phyloP scores from a whole-genome alignment of 1,140 invertebrate genomes.

The Linepithema humile region DNA sequence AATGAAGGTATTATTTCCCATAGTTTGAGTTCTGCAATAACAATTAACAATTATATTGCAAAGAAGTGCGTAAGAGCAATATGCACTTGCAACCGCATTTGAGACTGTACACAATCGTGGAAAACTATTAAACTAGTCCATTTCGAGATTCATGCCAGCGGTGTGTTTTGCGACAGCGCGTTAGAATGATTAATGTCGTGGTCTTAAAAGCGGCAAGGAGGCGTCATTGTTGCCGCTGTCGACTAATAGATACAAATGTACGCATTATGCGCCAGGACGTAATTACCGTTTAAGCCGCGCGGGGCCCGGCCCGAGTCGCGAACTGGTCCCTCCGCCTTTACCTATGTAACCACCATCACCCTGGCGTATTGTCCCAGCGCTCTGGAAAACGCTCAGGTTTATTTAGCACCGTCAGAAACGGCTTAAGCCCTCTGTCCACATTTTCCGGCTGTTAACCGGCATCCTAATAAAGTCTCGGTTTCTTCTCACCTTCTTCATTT shows the following conservation, averaged over 20 bases:
- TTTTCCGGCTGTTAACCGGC: conserved; percentile 8
- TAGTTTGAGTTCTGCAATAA: no score
- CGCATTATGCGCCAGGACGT: conserved; percentile 57
- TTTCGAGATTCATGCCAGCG: conserved; percentile 24
- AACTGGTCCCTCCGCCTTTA: neutral
- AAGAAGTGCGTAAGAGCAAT: no score
- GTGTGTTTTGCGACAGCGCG: conserved; percentile 11
- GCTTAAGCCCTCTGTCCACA: conserved; percentile 21
- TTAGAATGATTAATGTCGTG: conserved; percentile 62
- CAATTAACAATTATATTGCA: no score
- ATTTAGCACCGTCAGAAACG: conserved; percentile 9
- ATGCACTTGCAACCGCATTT: no score
- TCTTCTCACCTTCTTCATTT: neutral
- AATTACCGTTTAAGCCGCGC: conserved; percentile 71
- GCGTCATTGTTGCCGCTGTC: conserved; percentile 70
- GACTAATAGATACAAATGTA: conserved; percentile 78
- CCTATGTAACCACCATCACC: neutral
- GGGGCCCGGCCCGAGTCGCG: neutral
- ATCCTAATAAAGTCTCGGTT: conserved; percentile 43
- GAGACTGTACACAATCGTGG: neutral
- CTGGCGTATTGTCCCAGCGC: conserved; percentile 45
- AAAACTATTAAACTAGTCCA: neutral
- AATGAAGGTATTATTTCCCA: no score
- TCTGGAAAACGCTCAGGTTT: conserved; percentile 34
- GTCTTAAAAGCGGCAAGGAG: conserved; percentile 56